phyloP scores from a whole-genome alignment of 1,140 invertebrate genomes.

The Saccostrea glomerata region DNA sequence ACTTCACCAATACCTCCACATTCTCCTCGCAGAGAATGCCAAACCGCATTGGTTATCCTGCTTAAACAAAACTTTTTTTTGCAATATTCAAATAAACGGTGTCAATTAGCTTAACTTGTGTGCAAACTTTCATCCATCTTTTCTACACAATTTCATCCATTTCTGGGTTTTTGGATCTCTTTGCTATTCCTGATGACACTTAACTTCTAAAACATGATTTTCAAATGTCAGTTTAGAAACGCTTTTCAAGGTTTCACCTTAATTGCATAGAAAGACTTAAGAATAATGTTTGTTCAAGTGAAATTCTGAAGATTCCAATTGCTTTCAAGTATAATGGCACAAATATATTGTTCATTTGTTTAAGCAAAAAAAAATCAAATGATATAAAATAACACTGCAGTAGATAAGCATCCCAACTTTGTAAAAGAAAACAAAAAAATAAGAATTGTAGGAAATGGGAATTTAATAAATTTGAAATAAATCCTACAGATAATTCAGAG shows the following conservation, averaged over 20 bases:
- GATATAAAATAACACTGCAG: too few relatives aligned
- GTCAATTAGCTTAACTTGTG: background rate
- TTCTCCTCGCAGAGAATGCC: background rate
- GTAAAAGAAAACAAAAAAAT: background rate
- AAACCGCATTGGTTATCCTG: background rate
- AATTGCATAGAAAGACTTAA: too few relatives aligned
- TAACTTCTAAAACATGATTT: too few relatives aligned
- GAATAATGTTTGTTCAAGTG: too few relatives aligned
- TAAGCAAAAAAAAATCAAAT: too few relatives aligned
- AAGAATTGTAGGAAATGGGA: conserved; percentile 58
- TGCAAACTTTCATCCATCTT: background rate
- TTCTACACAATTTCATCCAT: background rate
- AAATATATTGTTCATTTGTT: too few relatives aligned
- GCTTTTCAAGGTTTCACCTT: too few relatives aligned
- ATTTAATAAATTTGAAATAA: conserved; percentile 59
- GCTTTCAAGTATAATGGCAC: too few relatives aligned
- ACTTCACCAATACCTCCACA: background rate
- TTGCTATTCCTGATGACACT: too few relatives aligned
- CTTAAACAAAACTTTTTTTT: background rate
- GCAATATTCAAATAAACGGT: conserved; percentile 28
- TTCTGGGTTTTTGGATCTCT: background rate
- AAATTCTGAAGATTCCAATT: too few relatives aligned
- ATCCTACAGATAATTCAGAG: conserved; percentile 57
- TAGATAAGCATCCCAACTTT: too few relatives aligned
- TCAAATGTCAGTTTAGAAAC: too few relatives aligned